These are phyloP conservation scores for Neuroterus valhalla DNA, from an alignment of 1,140 invertebrate genomes.

Conservation along the genomic window DNA sequence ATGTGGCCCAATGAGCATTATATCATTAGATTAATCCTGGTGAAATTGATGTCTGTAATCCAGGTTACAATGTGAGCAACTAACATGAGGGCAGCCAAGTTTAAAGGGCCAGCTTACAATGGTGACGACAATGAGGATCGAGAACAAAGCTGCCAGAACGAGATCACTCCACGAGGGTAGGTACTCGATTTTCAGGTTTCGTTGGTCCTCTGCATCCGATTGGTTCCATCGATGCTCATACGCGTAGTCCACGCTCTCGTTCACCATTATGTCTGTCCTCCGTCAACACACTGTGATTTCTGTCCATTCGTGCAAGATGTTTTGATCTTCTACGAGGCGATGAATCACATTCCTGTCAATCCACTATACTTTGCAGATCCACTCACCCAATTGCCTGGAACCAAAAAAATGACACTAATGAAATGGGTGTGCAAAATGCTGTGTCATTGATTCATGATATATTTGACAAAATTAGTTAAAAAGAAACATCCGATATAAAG, in stretches of 20 bases:
- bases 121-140: slow-evolving; percentile 68
- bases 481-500: too few relatives aligned
- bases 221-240: slow-evolving; percentile 38
- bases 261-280: slow-evolving; percentile 55
- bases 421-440: neutral
- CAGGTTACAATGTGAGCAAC: neutral
- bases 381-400: neutral
- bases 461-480: too few relatives aligned
- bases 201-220: slow-evolving; percentile 33
- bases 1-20: too few relatives aligned
- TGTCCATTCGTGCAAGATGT: slow-evolving; percentile 30
- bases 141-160: slow-evolving; percentile 64
- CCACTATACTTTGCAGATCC: neutral
- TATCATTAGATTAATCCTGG: too few relatives aligned
- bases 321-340: slow-evolving; percentile 16
- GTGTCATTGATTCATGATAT: neutral
- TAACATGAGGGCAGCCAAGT: slow-evolving; percentile 20
- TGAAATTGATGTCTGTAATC: neutral
- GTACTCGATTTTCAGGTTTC: slow-evolving; percentile 40
- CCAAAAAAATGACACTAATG: neutral
- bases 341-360: slow-evolving; percentile 17
- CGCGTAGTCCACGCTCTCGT: slow-evolving; percentile 53
- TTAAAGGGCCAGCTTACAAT: slow-evolving; percentile 61
- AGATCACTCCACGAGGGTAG: slow-evolving; percentile 65
- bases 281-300: slow-evolving; percentile 51